Evolutionary conservation across 2,113 vertebrate species (phyloP), one percentile per base, ranked within the genome.

Genomic region (Leuciscus idus): DNA sequence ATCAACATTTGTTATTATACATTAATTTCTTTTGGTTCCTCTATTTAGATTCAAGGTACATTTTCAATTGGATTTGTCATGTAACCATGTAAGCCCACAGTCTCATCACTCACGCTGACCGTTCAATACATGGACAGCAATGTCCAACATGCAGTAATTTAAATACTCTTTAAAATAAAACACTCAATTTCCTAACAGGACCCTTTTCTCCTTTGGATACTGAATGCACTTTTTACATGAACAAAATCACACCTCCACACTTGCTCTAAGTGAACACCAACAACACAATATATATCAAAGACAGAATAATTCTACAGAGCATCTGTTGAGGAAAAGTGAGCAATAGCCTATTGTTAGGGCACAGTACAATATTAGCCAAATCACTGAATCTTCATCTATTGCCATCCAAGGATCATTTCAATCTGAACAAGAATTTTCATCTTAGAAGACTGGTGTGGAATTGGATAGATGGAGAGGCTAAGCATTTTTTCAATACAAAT

Each of bases 221-320:
- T 93, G 91, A 95, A 95, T 93, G 94, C 93, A 94, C 94, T 94
- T 94, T 94, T 88, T 87, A 94, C 92, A 94, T 90, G 48, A 75
- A 87, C 88, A 88, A 88, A 76, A 90, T 85, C 88, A 95, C 93
- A 92, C 90, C 91, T 91, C 92, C 92, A 92, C 92, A 90, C 85
- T 92, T 91, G 90, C 89, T 94, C 93, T 95, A 95, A 91, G 90
- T 93, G 92, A 95, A 95, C 94, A 94, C 90, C 92, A 93, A 94
- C 93, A 94, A 94, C 92, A 94, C 94, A 93, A 90, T 94, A 87
- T 95, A 95, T 93, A 93, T 92, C 92, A 94, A 93, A 95, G 93
- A 95, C 92, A 68, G 92, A 85, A 85, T 92, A 93, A 93, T 94
- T 92, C 92, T 95, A 95, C 93, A 94, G 93, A 91, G 90, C 91